Evolutionary conservation across 92 coral and sea anemone species (phyloP), one percentile per base, ranked within the genome.

Genomic region (Meandrina meandrites): DNA sequence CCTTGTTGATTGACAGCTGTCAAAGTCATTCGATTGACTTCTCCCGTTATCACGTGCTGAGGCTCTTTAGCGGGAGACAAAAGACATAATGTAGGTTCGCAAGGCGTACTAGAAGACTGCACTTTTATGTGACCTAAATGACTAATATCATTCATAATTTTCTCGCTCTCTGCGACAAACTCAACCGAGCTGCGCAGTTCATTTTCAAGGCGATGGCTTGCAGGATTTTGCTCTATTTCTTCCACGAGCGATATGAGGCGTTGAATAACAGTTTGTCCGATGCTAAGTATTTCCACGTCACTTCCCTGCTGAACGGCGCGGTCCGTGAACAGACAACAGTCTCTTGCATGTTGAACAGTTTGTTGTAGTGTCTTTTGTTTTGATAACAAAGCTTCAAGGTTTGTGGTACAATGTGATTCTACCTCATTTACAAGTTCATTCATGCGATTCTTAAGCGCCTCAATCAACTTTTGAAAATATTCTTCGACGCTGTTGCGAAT

Each of bases 1-100:
- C 94, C 94, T 66, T 81, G 84, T 0, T 51, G 77, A 88, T 78
- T 94, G 90, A 94, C 90, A 71, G 97, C 93, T 86, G 93, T 92
- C 88, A 94, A 83, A 45, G 87, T 72, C 69, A 94, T 86, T 73
- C 91, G 91, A 70, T 85, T 88, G 70, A 92, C 94, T 67, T 94
- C 93, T 35, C 91, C 92, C n/a, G 89, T 83, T 34, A 89, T 81
- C 15, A 87, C 86, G 37, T 93, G 94, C 60, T 92, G 90, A 45
- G 86, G 85, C 62, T 76, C 76, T 51, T 89, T 86, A 10, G 71
- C 84, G 40, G 76, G 66, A 16, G 90, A 80, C 75, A 91, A 47
- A 21, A 81, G 85, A 50, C 94, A 86, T 19, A 91, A 86, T 70
- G 97, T 76, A 71, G 97, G 90, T 53, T 91, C 93, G 47, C 90